Conservation (phyloP, 2,888 invertebrate genomes). For the Aspidapion aeneum region DNA sequence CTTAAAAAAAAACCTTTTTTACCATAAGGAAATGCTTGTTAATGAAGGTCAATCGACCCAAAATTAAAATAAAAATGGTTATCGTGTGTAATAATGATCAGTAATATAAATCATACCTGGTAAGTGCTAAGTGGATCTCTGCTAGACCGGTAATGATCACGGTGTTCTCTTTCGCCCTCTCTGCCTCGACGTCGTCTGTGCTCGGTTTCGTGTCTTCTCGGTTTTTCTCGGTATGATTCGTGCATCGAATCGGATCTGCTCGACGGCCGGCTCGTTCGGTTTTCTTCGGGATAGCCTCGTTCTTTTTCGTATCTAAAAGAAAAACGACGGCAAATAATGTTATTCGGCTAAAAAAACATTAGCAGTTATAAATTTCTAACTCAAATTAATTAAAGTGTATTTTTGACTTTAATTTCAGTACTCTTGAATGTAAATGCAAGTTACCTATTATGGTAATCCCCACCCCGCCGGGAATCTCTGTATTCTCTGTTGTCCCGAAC, state of each 20-base stretch:
- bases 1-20: too few relatives aligned
- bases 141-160: constrained; percentile 39
- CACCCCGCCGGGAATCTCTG: constrained; percentile 35
- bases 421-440: too few relatives aligned
- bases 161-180: constrained; percentile 36
- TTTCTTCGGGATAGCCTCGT: constrained; percentile 37
- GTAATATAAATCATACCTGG: too few relatives aligned
- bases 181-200: constrained; percentile 37
- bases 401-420: too few relatives aligned
- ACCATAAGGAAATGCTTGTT: too few relatives aligned
- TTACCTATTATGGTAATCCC: constrained; percentile 12
- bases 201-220: constrained; percentile 43
- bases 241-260: constrained; percentile 48
- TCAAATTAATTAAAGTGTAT: too few relatives aligned
- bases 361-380: too few relatives aligned
- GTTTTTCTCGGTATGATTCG: constrained; percentile 42
- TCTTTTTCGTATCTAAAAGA: constrained; percentile 43
- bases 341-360: too few relatives aligned
- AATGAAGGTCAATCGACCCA: too few relatives aligned
- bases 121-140: constrained; percentile 44
- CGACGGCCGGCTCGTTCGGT: constrained; percentile 42
- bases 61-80: too few relatives aligned
- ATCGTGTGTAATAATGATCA: too few relatives aligned
- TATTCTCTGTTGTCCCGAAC: constrained; percentile 28
- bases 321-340: too few relatives aligned